Percentiles rank a stretch among this genome's conserved stretches.
phyloP scores from a whole-genome alignment of 2,888 invertebrate genomes.

The Slavum lentiscoides region DNA sequence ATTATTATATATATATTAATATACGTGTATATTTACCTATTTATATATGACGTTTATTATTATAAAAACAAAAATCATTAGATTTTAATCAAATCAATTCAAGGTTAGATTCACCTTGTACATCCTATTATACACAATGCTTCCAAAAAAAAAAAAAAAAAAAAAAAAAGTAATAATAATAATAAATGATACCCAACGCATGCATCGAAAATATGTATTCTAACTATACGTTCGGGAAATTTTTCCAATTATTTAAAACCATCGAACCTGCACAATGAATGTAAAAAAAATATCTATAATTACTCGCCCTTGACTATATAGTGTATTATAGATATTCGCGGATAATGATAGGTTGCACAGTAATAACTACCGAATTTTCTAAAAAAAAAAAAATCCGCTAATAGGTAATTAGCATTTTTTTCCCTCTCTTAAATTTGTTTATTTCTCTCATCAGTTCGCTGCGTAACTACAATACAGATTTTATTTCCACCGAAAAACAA shows the following conservation, averaged over 20 bases:
- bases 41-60: too few relatives aligned
- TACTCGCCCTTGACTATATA: slow-evolving; percentile 5
- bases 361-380: not conserved
- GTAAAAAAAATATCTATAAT: not conserved
- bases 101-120: too few relatives aligned
- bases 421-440: not conserved
- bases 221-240: not conserved
- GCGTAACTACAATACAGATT: not conserved
- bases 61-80: too few relatives aligned
- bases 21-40: too few relatives aligned
- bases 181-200: not conserved
- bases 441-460: not conserved
- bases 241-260: slow-evolving; percentile 13
- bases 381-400: not conserved
- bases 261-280: not conserved
- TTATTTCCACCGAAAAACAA: not conserved
- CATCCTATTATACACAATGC: not conserved
- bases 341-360: not conserved
- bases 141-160: not conserved
- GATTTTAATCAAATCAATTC: too few relatives aligned
- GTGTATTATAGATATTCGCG: not conserved
- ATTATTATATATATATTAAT: too few relatives aligned
- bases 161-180: too few relatives aligned
- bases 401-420: not conserved
- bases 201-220: not conserved